Evolutionary conservation across 1,140 invertebrate genomes (phyloP), one percentile per base, ranked within the genome.

Genomic region (Vanessa tameamea): DNA sequence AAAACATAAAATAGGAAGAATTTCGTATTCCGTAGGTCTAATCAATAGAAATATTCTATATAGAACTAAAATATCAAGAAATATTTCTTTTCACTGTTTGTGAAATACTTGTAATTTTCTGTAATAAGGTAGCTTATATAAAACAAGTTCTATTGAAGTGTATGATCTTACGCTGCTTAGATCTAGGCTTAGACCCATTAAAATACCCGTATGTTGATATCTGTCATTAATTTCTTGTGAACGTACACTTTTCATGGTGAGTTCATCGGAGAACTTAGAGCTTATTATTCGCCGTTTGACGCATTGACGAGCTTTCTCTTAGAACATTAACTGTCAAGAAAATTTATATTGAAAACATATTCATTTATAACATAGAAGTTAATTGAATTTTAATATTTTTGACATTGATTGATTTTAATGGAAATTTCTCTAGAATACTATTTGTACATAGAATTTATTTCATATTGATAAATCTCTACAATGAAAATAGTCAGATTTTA

Each of bases 141-240:
- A 61, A 61, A 61, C 14, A 61, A 31, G 26, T 23, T 31, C 20
- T 23, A 37, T 61, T 61, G 57, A 61, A 7, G 57, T 59, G 37
- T 43, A 61, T 16, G 26, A 31, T 61, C 57, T 14, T 31, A 61
- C 57, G 57, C 31, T 61, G 26, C 26, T 37, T 61, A 15, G n/a
- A 43, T 68, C 66, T 37, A 68, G 13, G 66, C 53, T 14, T 67
- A 57, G n/a, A 20, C 26, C 26, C 31, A 23, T 57, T 59, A 59
- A 26, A 67, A 59, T 50, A 20, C 50, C 65, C 16, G 15, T 69
- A 47, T 47, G 37, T 16, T 59, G 47, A 69, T 57, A 69, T 31
- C 51, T 53, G 53, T 69, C 37, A 69, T 69, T 69, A 59, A 55
- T 5, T 55, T 69, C 16, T 69, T 57, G 53, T 13, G 20, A 57